phyloP scores from a whole-genome alignment of 2,113 vertebrate genomes.

The Hemichromis elongatus region DNA sequence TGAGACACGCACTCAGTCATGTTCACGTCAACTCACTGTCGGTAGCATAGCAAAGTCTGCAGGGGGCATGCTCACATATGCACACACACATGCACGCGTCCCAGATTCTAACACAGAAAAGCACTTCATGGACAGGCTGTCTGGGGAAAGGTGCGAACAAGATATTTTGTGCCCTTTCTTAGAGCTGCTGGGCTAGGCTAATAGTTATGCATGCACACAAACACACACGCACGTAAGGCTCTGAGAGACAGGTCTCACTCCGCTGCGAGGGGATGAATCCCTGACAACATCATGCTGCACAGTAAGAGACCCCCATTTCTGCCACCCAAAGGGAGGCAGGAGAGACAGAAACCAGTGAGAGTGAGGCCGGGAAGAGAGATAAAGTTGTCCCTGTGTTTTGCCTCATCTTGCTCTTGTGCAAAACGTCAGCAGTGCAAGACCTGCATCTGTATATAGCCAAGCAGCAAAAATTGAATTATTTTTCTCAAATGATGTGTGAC shows the following conservation, averaged over 20 bases:
- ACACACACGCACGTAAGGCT: not conserved
- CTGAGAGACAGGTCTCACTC: slow-evolving; percentile 36
- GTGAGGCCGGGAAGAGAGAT: not conserved
- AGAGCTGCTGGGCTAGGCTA: slow-evolving; percentile 43
- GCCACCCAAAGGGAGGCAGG: slow-evolving; percentile 15
- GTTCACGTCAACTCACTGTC: slow-evolving; percentile 54
- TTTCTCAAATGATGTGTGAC: slow-evolving; percentile 47
- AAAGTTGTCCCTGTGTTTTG: slow-evolving; percentile 9
- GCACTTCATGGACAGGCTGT: slow-evolving; percentile 63
- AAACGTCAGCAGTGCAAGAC: slow-evolving; percentile 6
- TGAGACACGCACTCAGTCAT: slow-evolving; percentile 51
- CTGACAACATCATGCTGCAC: slow-evolving; percentile 36
- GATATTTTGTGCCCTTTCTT: slow-evolving; percentile 44
- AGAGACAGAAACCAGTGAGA: not conserved
- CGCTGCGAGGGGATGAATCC: slow-evolving; percentile 10
- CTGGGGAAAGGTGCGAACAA: slow-evolving; percentile 62
- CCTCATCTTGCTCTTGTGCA: not conserved
- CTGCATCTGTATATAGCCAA: slow-evolving; percentile 25
- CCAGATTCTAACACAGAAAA: slow-evolving; percentile 64
- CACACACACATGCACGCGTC: not conserved
- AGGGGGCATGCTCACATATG: slow-evolving; percentile 24
- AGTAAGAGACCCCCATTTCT: slow-evolving; percentile 53
- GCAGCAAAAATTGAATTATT: slow-evolving; percentile 50
- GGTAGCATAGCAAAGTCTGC: slow-evolving; percentile 50
- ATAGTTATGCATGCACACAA: slow-evolving; percentile 20